These are phyloP conservation scores for Peromyscus californicus DNA, from an alignment of 2,113 vertebrate species.

Conservation along the genomic window DNA sequence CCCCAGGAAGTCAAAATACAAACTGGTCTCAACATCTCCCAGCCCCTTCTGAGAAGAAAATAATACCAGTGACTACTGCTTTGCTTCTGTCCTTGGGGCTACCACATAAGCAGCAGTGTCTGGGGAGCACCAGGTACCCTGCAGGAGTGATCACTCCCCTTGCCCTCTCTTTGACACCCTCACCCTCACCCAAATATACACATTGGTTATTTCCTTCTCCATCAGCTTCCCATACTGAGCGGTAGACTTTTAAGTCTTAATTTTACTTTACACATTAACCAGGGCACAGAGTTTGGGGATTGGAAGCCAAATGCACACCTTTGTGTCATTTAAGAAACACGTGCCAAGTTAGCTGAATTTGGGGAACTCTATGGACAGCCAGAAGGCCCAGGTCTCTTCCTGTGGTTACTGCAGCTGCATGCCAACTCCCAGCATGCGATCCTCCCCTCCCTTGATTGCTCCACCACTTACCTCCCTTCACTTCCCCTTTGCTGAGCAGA, in stretches of 20 bases:
- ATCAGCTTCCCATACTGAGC: background rate
- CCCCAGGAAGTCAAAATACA: background rate
- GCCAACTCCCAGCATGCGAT: rapidly evolving
- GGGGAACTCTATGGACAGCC: background rate
- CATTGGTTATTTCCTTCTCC: background rate
- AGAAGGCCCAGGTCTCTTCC: background rate
- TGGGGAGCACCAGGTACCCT: background rate
- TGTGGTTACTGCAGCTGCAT: rapidly evolving
- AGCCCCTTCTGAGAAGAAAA: background rate
- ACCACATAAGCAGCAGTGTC: rapidly evolving
- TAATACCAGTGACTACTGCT: background rate
- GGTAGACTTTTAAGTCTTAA: background rate
- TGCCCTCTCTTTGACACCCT: background rate
- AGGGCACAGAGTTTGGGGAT: background rate
- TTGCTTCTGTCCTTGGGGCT: rapidly evolving
- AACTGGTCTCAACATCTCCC: background rate
- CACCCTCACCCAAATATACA: background rate
- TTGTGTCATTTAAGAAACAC: background rate
- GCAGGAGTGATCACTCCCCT: rapidly evolving
- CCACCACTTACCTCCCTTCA: too few relatives aligned
- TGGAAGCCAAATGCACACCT: background rate
- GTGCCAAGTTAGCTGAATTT: background rate
- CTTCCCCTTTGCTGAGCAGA: background rate
- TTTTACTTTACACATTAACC: background rate
- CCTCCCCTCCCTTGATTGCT: background rate